Conservation (phyloP, 1,140 invertebrate species). For the Pachypsylla venusta region DNA sequence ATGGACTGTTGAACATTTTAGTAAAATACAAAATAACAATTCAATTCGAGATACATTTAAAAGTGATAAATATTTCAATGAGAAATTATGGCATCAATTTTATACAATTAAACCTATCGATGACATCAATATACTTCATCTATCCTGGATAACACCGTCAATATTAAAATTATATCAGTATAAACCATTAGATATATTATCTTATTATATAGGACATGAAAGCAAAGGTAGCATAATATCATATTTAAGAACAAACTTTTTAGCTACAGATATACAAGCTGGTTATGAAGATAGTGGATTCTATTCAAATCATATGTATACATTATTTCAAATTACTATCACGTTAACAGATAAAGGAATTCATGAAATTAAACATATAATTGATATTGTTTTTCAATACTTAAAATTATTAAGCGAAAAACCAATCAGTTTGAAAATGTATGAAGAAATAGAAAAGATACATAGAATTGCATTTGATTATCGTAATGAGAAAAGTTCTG, state of each 20-base stretch:
- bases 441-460: conserved; percentile 56
- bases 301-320: conserved; percentile 31
- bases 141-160: conserved; percentile 69
- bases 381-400: conserved; percentile 54
- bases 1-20: conserved; percentile 46
- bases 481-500: conserved; percentile 45
- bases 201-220: conserved; percentile 73
- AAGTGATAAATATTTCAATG: no score
- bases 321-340: conserved; percentile 55
- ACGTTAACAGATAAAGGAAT: conserved; percentile 65
- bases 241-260: conserved; percentile 62
- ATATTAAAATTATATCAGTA: conserved; percentile 52
- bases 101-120: conserved; percentile 69
- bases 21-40: conserved; percentile 44
- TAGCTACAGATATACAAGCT: no score
- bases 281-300: conserved; percentile 61
- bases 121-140: conserved; percentile 50
- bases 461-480: conserved; percentile 49
- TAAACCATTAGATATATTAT: conserved; percentile 64
- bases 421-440: conserved; percentile 50
- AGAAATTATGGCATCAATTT: conserved; percentile 45
- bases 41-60: conserved; percentile 42
- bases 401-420: conserved; percentile 47
- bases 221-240: conserved; percentile 72
- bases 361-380: conserved; percentile 48